Evolutionary conservation across 2,888 invertebrate species (phyloP).

Genomic region (Exocentrus adspersus): DNA sequence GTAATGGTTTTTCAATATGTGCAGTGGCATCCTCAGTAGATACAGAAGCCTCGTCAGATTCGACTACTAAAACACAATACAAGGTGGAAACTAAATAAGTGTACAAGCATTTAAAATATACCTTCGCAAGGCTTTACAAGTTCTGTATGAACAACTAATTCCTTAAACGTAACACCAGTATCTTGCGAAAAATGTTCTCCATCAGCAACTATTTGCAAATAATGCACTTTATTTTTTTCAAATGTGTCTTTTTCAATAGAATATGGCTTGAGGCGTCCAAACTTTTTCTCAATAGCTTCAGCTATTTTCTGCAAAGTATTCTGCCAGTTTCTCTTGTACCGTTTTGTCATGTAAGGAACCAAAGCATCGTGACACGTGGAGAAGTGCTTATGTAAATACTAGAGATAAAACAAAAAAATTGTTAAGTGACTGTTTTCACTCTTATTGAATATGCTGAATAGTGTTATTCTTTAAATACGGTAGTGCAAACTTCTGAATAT

Average conservation of each 20-base stretch:
- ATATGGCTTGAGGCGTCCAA: conserved; percentile 75
- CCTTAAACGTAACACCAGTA: conserved; percentile 67
- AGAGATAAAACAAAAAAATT: conserved; percentile 55
- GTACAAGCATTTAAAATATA: conserved; percentile 24
- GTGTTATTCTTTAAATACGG: no score
- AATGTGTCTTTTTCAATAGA: conserved; percentile 76
- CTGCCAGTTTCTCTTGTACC: conserved; percentile 67
- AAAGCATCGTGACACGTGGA: conserved; percentile 70
- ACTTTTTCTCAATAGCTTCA: conserved; percentile 78
- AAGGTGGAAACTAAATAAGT: no score
- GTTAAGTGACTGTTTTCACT: no score
- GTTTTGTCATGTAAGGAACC: conserved; percentile 69
- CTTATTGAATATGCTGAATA: no score
- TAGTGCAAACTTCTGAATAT: no score
- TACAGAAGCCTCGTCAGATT: conserved; percentile 27
- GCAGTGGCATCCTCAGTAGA: conserved; percentile 34
- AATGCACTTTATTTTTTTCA: conserved; percentile 70
- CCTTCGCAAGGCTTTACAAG: conserved; percentile 55
- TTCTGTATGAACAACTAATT: conserved; percentile 63
- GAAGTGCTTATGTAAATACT: conserved; percentile 76
- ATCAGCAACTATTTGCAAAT: conserved; percentile 73
- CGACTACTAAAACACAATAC: conserved; percentile 26
- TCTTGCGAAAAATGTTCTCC: conserved; percentile 74
- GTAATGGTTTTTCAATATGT: conserved; percentile 50
- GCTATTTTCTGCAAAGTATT: conserved; percentile 67